Evolutionary conservation across 1,140 invertebrate species (phyloP).

Genomic region (Drosophila ohnishii): DNA sequence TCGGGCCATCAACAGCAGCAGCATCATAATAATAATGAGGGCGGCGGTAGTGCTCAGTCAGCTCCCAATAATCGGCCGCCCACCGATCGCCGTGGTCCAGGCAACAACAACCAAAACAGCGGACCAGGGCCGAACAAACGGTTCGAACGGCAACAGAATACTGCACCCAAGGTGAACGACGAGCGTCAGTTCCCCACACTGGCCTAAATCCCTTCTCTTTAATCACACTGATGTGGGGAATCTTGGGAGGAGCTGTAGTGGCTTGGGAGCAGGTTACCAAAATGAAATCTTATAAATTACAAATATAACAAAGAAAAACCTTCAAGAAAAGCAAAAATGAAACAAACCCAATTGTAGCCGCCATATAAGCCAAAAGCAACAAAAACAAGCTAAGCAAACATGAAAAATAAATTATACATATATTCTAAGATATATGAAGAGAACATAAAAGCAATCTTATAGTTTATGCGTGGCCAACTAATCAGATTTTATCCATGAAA

Average conservation of each 20-base stretch:
- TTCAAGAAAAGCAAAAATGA: constrained; percentile 14
- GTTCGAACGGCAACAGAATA: constrained; percentile 74
- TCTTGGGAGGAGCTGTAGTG: neutral
- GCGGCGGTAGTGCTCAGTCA: constrained; percentile 76
- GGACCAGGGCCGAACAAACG: constrained; percentile 57
- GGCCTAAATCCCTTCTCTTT: constrained; percentile 82
- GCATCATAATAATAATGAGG: constrained; percentile 39
- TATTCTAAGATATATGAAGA: constrained; percentile 47
- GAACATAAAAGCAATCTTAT: constrained; percentile 57
- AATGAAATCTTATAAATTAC: constrained; percentile 53
- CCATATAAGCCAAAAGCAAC: constrained; percentile 75
- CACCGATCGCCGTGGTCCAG: constrained; percentile 69
- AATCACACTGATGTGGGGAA: neutral
- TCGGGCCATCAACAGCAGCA: constrained; percentile 26
- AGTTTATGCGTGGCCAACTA: constrained; percentile 47
- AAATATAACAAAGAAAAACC: constrained; percentile 46
- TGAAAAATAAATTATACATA: constrained; percentile 53
- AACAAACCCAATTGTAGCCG: constrained; percentile 37
- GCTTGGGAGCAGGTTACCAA: constrained; percentile 46
- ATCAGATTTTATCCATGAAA: constrained; percentile 41
- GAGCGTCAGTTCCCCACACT: constrained; percentile 97
- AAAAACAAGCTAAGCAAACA: constrained; percentile 41
- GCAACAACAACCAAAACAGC: constrained; percentile 57
- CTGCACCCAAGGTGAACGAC: constrained; percentile 96
- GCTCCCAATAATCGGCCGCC: constrained; percentile 61